Evolutionary conservation across 2,113 vertebrate species (phyloP), one percentile per base, ranked within the genome.

Genomic region (Sorex fumeus): DNA sequence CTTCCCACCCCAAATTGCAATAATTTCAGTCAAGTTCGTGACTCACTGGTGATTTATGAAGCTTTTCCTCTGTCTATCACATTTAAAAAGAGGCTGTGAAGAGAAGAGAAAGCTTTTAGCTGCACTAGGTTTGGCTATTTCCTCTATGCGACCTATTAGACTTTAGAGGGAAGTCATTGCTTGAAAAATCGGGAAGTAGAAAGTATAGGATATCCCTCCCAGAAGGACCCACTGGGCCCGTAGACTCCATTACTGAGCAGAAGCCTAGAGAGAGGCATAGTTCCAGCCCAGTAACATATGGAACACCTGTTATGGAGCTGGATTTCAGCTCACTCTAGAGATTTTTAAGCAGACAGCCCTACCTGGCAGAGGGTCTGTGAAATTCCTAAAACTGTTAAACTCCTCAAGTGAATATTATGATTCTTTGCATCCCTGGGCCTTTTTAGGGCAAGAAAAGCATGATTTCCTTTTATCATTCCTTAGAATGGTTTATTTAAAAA

Each of bases 21-120:
- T 79, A 84, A 86, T 81, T 97, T 96, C 71, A 93, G 88, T 94
- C 93, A 95, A 95, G 91, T 74, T 83, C 80, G 96, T 84, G 95
- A 72, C 88, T 97, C 97, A 80, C 96, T 97, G 95, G 97, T 96
- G 96, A 97, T 95, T 97, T 97, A 96, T 83, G 87, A 97, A 96
- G 94, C 71, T 96, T 97, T 97, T 86, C 91, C 45, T 97, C 95
- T 94, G 87, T 96, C 96, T 96, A 71, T 96, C 0, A 1, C 69
- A 2, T 96, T 97, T 96, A 7, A 96, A 97, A 94, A 96, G 91
- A 91, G 13, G 8, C 50, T 64, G 66, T 87, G 91, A 96, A 97
- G 77, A 94, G 94, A 96, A 95, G 80, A 97, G 91, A 97, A 97
- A 96, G 95, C 91, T 97, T 97, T 96, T 96, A 96, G 95, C 95